phyloP scores from a whole-genome alignment of 2,113 vertebrate genomes.

The Acinonyx jubatus region DNA sequence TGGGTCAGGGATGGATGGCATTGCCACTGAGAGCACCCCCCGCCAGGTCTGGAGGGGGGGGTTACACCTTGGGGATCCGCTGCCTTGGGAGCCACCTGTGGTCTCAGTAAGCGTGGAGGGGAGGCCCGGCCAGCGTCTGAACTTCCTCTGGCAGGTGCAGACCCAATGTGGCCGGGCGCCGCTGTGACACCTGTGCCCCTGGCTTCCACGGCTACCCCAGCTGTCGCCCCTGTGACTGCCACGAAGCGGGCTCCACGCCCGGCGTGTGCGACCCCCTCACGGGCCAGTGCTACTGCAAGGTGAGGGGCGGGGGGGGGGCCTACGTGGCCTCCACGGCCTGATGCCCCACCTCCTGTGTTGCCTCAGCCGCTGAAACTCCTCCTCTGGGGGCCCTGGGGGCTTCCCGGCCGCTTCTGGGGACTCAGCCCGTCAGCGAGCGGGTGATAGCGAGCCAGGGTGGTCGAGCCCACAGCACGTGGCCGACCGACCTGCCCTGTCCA shows the following conservation, averaged over 20 bases:
- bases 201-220: conserved; percentile 94
- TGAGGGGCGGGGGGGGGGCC: conserved; percentile 22
- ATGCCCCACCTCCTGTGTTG: accelerated
- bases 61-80: not conserved
- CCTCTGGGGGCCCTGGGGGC: accelerated
- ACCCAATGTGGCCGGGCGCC: conserved; percentile 91
- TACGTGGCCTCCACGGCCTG: no score
- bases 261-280: conserved; percentile 90
- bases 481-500: accelerated
- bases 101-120: not conserved
- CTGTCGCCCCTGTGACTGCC: conserved; percentile 93
- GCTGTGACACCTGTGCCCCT: conserved; percentile 91
- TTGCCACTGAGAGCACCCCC: accelerated
- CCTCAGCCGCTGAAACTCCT: no score
- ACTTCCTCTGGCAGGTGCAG: conserved; percentile 88
- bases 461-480: accelerated
- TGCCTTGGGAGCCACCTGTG: not conserved
- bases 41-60: not conserved
- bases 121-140: not conserved
- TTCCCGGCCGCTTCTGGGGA: not conserved
- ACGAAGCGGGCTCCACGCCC: conserved; percentile 88
- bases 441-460: accelerated
- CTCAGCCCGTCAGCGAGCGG: accelerated
- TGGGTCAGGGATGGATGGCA: no score
- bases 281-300: conserved; percentile 96